Conservation (phyloP, 2,888 invertebrate genomes). For the Macroteleia sp. region DNA sequence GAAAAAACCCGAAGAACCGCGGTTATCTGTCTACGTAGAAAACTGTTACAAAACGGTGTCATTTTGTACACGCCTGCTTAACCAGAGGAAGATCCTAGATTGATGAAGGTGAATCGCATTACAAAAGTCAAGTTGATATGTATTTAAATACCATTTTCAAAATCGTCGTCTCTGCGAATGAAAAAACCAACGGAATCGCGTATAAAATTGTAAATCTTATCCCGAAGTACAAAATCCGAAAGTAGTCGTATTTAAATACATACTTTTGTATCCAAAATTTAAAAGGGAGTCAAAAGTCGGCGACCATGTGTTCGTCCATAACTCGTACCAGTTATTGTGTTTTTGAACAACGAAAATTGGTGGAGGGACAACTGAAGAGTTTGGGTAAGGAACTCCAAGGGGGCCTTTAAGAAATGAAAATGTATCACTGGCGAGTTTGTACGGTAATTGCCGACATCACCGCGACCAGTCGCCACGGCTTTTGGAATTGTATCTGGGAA, state of each 20-base stretch:
- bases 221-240: slow-evolving; percentile 33
- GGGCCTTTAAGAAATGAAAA: slow-evolving; percentile 25
- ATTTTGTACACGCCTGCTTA: slow-evolving; percentile 23
- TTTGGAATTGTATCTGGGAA: slow-evolving; percentile 71
- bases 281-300: slow-evolving; percentile 4
- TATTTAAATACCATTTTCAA: slow-evolving; percentile 50
- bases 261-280: slow-evolving; percentile 20
- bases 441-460: slow-evolving; percentile 53
- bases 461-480: slow-evolving; percentile 57
- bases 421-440: slow-evolving; percentile 58
- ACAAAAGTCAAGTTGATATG: slow-evolving; percentile 50
- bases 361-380: no score
- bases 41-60: slow-evolving; percentile 15
- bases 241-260: slow-evolving; percentile 57
- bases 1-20: no score
- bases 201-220: slow-evolving; percentile 43
- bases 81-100: not conserved
- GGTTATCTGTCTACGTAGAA: slow-evolving; percentile 1
- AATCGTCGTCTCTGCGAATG: slow-evolving; percentile 18
- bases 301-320: slow-evolving; percentile 10
- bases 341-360: slow-evolving; percentile 15
- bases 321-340: slow-evolving; percentile 31
- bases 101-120: slow-evolving; percentile 28
- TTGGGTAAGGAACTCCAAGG: no score
- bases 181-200: slow-evolving; percentile 12